Evolutionary conservation across 2,113 vertebrate genomes (phyloP).

Genomic region (Odontophorus gujanensis): DNA sequence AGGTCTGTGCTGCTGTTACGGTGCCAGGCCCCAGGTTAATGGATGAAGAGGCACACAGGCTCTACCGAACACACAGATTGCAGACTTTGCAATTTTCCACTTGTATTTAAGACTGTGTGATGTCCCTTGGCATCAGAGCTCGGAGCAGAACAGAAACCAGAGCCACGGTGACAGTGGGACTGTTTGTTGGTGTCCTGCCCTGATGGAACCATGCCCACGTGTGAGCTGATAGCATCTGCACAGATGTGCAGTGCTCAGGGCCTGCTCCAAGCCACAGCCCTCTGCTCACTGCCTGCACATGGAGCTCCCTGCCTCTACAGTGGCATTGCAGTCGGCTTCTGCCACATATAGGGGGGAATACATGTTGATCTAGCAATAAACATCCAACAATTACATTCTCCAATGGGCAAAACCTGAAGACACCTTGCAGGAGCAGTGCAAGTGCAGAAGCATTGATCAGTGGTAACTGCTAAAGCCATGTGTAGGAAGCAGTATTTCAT

Average conservation of each 20-base stretch:
- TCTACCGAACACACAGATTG: neutral
- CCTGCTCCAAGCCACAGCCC: neutral
- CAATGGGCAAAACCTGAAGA: neutral
- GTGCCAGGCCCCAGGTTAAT: neutral
- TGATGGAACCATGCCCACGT: neutral
- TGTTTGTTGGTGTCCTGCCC: neutral
- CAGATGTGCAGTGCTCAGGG: rapidly evolving
- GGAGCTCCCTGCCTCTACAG: neutral
- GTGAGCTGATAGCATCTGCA: neutral
- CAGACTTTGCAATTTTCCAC: neutral
- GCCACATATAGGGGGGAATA: neutral
- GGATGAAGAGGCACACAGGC: rapidly evolving
- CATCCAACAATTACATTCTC: neutral
- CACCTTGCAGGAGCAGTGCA: neutral
- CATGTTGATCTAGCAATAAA: neutral
- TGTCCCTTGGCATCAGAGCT: neutral
- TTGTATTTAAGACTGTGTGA: neutral
- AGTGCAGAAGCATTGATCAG: neutral
- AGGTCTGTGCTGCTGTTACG: neutral
- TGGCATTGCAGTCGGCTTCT: neutral
- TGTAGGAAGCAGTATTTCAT: neutral
- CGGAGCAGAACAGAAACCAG: neutral
- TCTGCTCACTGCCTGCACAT: neutral
- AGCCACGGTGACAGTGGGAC: rapidly evolving
- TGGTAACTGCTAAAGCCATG: neutral